Conservation (phyloP, 2,797 vertebrate genomes). For the Enteromius viviparus region DNA sequence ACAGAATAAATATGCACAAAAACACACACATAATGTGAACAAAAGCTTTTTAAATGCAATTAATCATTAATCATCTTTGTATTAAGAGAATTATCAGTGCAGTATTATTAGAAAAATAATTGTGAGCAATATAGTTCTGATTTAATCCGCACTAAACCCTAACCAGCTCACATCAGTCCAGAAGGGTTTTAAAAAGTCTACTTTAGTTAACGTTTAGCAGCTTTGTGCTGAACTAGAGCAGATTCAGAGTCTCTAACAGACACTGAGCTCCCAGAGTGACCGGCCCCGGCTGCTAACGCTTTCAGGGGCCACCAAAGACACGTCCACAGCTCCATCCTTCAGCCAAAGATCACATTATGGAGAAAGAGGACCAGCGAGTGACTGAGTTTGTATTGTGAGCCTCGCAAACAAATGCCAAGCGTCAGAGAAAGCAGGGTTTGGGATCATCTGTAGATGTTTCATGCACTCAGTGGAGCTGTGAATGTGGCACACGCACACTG, state of each 20-base stretch:
- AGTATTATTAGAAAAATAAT: neutral
- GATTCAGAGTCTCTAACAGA: constrained; percentile 11
- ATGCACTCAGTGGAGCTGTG: neutral
- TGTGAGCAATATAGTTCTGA: neutral
- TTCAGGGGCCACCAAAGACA: constrained; percentile 38
- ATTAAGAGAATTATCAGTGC: neutral
- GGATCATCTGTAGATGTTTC: neutral
- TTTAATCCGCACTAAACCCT: neutral
- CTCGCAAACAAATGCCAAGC: neutral
- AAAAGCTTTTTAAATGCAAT: too few species aligned
- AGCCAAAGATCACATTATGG: constrained; percentile 12
- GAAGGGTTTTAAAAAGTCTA: neutral
- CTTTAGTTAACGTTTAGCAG: neutral
- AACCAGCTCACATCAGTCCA: neutral
- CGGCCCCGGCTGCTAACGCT: constrained; percentile 12
- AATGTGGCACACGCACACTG: neutral
- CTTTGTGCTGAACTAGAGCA: neutral
- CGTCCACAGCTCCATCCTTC: constrained; percentile 16
- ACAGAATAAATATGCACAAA: too few species aligned
- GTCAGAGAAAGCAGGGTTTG: neutral
- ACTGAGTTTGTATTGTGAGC: neutral
- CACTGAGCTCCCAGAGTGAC: neutral
- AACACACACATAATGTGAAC: too few species aligned
- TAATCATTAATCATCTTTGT: too few species aligned
- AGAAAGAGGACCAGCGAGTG: neutral